Conservation (phyloP, 2,888 invertebrate genomes). For the Antheraea yamamai region DNA sequence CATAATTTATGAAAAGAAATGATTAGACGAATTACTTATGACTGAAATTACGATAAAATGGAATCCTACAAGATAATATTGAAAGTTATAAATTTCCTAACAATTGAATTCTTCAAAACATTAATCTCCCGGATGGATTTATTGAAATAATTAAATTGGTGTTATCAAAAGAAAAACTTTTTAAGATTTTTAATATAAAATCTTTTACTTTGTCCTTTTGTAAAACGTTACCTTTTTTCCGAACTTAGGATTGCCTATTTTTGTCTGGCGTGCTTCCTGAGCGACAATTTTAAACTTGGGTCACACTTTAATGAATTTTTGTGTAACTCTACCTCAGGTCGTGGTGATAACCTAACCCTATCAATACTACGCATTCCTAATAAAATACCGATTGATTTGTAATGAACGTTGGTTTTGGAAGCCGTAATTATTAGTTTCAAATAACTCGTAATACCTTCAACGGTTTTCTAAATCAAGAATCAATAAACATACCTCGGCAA, state of each 20-base stretch:
- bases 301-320: slow-evolving; percentile 20
- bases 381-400: slow-evolving; percentile 19
- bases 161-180: not conserved
- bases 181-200: not conserved
- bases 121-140: not conserved
- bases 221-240: not conserved
- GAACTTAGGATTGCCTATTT: slow-evolving; percentile 17
- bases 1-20: not conserved
- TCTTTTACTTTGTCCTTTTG: not conserved
- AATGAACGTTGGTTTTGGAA: not conserved
- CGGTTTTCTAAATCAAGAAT: not conserved
- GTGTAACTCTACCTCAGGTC: slow-evolving; percentile 15
- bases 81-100: not conserved
- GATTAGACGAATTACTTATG: not conserved
- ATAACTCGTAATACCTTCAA: not conserved
- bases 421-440: not conserved
- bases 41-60: not conserved
- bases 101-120: not conserved
- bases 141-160: not conserved
- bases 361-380: slow-evolving; percentile 18
- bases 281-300: slow-evolving; percentile 20
- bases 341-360: slow-evolving; percentile 4
- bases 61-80: not conserved
- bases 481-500: not conserved
- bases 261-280: slow-evolving; percentile 13